Percentiles rank a stretch among this genome's conserved stretches.
phyloP scores from a whole-genome alignment of 2,113 vertebrate genomes.

The Anolis sagrei region DNA sequence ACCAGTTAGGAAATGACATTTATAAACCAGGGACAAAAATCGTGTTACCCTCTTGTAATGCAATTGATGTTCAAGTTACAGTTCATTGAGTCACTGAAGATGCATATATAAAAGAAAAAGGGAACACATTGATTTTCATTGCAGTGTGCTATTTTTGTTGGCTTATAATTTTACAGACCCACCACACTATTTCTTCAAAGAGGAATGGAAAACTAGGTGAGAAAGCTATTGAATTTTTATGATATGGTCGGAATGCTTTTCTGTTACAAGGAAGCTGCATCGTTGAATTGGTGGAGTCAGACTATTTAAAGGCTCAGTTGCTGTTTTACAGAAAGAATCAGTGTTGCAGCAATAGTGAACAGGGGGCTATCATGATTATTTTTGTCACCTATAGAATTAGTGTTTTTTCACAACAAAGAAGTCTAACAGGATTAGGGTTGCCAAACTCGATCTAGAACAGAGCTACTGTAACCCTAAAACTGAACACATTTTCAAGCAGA shows the following conservation, averaged over 20 bases:
- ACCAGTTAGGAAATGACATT: too few relatives aligned
- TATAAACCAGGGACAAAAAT: too few relatives aligned
- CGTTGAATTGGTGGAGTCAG: not conserved
- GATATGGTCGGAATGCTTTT: not conserved
- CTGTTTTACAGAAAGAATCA: not conserved
- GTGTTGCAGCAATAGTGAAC: not conserved
- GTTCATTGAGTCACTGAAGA: not conserved
- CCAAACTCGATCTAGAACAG: too few relatives aligned
- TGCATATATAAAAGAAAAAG: not conserved
- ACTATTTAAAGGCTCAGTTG: not conserved
- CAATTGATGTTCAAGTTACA: not conserved
- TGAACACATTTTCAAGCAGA: too few relatives aligned
- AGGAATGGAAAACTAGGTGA: slow-evolving; percentile 21
- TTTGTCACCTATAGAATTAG: not conserved
- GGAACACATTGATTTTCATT: not conserved
- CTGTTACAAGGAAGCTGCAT: not conserved
- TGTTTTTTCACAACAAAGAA: not conserved
- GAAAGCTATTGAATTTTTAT: not conserved
- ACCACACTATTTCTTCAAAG: slow-evolving; percentile 16
- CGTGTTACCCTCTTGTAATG: not conserved
- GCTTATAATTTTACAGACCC: not conserved
- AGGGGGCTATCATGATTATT: not conserved
- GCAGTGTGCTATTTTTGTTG: not conserved
- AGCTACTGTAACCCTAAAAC: too few relatives aligned
- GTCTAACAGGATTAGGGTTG: not conserved